These are phyloP conservation scores for Phytoseiulus persimilis DNA, from an alignment of 2,888 invertebrate species.

Conservation along the genomic window DNA sequence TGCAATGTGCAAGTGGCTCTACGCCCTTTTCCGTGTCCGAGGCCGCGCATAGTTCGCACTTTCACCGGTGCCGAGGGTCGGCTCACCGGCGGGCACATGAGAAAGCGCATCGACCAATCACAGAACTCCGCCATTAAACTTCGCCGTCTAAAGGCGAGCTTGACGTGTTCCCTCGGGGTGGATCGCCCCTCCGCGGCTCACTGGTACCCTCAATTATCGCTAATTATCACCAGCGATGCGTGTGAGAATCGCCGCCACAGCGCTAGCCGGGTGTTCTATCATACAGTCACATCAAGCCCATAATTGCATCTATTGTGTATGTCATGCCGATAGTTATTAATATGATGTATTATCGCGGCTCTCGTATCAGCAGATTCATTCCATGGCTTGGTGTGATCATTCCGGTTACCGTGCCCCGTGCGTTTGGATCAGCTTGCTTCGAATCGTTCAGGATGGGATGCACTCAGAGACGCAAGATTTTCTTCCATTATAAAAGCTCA, in stretches of 20 bases:
- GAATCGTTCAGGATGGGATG: too few species aligned
- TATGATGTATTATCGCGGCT: too few species aligned
- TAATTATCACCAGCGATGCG: neutral
- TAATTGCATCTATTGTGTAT: too few species aligned
- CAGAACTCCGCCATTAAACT: neutral
- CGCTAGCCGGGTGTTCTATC: neutral
- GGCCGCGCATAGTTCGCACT: neutral
- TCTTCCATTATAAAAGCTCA: too few species aligned
- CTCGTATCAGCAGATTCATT: too few species aligned
- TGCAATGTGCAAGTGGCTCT: neutral
- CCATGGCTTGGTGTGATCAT: too few species aligned
- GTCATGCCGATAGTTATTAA: too few species aligned
- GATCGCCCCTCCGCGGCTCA: neutral
- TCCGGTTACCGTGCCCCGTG: too few species aligned
- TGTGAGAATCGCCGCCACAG: neutral
- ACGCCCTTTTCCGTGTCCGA: neutral
- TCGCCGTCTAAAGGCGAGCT: neutral
- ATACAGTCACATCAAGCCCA: neutral
- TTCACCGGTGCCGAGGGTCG: neutral
- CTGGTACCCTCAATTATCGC: neutral
- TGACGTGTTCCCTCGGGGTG: neutral
- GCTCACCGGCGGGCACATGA: too few species aligned
- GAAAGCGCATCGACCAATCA: neutral
- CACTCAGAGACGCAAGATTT: too few species aligned
- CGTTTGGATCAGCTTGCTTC: too few species aligned